Conservation (phyloP, 2,888 invertebrate species). For the Zygaena filipendulae region DNA sequence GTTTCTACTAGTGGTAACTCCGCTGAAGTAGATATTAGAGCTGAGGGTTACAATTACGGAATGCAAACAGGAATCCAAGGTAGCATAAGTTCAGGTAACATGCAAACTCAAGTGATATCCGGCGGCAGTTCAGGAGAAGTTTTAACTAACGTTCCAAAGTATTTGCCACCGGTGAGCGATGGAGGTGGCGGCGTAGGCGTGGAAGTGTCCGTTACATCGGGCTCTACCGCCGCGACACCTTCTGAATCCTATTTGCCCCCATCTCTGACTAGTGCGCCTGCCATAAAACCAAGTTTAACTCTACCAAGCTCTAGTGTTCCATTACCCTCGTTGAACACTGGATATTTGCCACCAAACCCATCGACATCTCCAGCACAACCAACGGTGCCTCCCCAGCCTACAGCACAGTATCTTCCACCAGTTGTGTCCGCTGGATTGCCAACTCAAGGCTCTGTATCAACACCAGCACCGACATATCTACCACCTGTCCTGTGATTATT, state of each 20-base stretch:
- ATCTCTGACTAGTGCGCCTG: conserved; percentile 14
- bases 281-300: too few relatives aligned
- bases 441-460: conserved; percentile 21
- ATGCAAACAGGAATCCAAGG: conserved; percentile 12
- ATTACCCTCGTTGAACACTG: conserved; percentile 16
- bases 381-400: conserved; percentile 8
- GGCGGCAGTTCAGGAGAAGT: conserved; percentile 9
- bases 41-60: conserved; percentile 20
- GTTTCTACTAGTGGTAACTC: conserved; percentile 10
- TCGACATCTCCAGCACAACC: conserved; percentile 3
- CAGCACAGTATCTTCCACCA: conserved; percentile 30
- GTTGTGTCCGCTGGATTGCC: conserved; percentile 13
- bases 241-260: conserved; percentile 29
- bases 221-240: conserved; percentile 14
- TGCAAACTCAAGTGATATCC: too few relatives aligned
- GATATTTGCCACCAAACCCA: conserved; percentile 22
- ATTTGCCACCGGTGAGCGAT: conserved; percentile 34
- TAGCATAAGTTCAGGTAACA: conserved; percentile 9
- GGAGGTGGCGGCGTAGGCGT: conserved; percentile 15
- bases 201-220: conserved; percentile 15
- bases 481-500: conserved; percentile 39
- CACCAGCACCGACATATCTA: conserved; percentile 41
- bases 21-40: conserved; percentile 5
- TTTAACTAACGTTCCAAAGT: conserved; percentile 45
- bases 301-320: conserved; percentile 4